Base-by-base conservation (phyloP, 2,888 invertebrate species). In the Arenicola marina region DNA sequence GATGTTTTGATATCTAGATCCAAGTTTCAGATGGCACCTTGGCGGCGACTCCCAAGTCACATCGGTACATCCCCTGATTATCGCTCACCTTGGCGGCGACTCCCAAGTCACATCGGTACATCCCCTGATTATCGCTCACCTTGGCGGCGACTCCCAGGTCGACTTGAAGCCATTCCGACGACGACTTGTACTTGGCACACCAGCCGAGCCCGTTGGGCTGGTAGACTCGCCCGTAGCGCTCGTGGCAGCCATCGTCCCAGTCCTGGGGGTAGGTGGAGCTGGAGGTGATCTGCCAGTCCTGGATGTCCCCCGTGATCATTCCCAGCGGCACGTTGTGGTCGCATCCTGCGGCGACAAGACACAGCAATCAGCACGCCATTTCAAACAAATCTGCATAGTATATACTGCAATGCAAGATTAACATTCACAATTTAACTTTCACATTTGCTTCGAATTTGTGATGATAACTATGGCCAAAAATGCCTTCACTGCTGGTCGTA, bases 201-300 rank as follows among this genome's bases (percentile, higher is more conserved):
- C 86, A 86, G 3, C 85, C 85, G 53, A 77, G 76, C 33, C 84
- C 83, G 59, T 83, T 84, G 4, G 83, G 82, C 38, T 83, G 81
- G 74, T 85, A 85, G 11, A 86, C 79, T 4, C 86, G 76, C 26
- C 84, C 85, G 70, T 82, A 85, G 67, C 84, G 82, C 66, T 84
- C 84, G 65, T 83, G 80, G 73, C 85, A 86, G 18, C 80, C 79
- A 29, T 76, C 75, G 68, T 84, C 84, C 79, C 83, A 84, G 32
- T 78, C 76, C 62, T 76, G 75, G 1, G 82, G 81, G 68, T 82
- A 81, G 24, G 82, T 79, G 21, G 85, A 85, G n/a, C 85, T 85
- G 26, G 86, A 84, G 4, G 85, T 84, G 65, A 86, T 82, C 75
- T 86, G 86, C 86, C 86, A 86, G 75, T 86, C 86, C 69, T 84